Base-by-base conservation (phyloP, 2,797 vertebrate genomes). In the Semaprochilodus insignis region DNA sequence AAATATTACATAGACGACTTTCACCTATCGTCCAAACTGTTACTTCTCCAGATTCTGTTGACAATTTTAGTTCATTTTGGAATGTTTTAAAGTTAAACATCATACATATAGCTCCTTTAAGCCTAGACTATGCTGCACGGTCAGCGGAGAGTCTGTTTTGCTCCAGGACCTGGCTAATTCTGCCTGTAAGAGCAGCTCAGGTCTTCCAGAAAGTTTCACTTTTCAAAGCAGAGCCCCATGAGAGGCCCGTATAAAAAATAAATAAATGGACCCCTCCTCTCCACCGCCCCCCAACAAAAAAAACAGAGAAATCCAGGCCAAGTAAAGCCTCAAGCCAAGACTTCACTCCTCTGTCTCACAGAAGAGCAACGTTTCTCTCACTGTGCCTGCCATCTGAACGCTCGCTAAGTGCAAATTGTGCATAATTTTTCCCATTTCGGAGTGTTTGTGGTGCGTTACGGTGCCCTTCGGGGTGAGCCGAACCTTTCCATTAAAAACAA, bases 381-480 rank as follows among this genome's bases (percentile, higher is more conserved):
- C 70, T 82, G 62, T 57, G 31, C 52, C 55, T 71, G 66, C 82
- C 81, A 80, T 83, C 71, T 75, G 78, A 86, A 81, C 62, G 76
- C 63, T 75, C 77, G 74, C 81, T 85, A 81, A 85, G 85, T 75
- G 83, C 76, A 85, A 86, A 89, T 81, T 54, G 88, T 72, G 52
- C 78, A 74, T 74, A 81, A 85, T 87, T 85, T 89, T 69, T 63
- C 82, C 83, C 48, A 85, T 80, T 86, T 77, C 54, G 83, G 69
- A 71, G 73, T 16, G 79, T 82, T 82, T 81, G 74, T 78, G 81
- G 78, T 77, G 78, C 60, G 81, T 83, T 83, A 82, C 65, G 48
- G 67, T 87, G 78, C 82, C 69, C 74, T 84, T 77, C 31, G 36
- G 80, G 65, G 4, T 80, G 67, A 80, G 80, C 78, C 66, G 48